phyloP scores from a whole-genome alignment of 2,113 vertebrate species.

The Percina caprodes region DNA sequence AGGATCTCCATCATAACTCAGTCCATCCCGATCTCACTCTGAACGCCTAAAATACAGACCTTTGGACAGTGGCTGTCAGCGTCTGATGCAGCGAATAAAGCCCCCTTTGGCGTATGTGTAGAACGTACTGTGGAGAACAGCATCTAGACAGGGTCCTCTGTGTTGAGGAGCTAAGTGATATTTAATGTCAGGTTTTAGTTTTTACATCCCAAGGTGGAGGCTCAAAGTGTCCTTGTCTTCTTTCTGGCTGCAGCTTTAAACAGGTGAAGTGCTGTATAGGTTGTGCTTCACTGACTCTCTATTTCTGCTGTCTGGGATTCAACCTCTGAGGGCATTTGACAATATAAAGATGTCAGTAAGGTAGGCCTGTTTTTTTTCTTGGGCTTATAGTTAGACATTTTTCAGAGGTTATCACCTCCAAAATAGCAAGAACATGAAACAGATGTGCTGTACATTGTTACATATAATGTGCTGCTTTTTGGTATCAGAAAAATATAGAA shows the following conservation, averaged over 20 bases:
- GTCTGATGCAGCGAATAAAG: too few species aligned
- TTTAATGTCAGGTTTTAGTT: slow-evolving; percentile 24
- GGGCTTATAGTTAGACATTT: neutral
- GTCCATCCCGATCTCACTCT: neutral
- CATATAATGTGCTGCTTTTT: too few species aligned
- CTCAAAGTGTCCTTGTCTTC: slow-evolving; percentile 18
- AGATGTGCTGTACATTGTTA: too few species aligned
- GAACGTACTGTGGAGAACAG: too few species aligned
- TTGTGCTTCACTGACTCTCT: slow-evolving; percentile 42
- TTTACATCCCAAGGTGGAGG: slow-evolving; percentile 1
- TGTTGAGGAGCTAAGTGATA: slow-evolving; percentile 12
- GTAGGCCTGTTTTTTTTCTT: neutral
- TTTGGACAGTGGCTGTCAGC: too few species aligned
- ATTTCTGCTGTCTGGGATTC: slow-evolving; percentile 24
- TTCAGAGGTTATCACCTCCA: neutral
- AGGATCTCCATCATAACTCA: neutral
- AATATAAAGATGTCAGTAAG: slow-evolving; percentile 9
- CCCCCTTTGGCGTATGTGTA: too few species aligned
- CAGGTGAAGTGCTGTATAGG: slow-evolving; percentile 11
- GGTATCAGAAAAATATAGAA: too few species aligned
- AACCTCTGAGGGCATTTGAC: slow-evolving; percentile 5
- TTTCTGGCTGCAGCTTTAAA: slow-evolving; percentile 23
- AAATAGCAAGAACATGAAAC: neutral
- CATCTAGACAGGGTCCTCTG: neutral
- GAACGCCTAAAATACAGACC: too few species aligned